Evolutionary conservation across 2,888 invertebrate genomes (phyloP).

Genomic region (Latrodectus elegans): DNA sequence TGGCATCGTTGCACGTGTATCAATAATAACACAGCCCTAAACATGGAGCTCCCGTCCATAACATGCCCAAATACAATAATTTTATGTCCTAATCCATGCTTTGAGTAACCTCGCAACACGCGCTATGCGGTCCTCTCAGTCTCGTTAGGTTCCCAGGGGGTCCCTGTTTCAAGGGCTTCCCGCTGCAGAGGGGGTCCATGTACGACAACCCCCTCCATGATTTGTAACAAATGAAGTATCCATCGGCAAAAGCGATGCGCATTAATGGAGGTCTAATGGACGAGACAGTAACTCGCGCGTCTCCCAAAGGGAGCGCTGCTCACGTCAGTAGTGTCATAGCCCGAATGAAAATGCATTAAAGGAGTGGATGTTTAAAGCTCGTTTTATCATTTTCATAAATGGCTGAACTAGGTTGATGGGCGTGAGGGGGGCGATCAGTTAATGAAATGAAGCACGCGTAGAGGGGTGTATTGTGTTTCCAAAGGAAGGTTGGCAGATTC

Average conservation of each 20-base stretch:
- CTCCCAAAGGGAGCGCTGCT: constrained; percentile 1
- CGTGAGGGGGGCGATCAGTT: constrained; percentile 11
- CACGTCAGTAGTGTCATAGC: constrained; percentile 35
- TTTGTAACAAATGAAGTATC: constrained; percentile 64
- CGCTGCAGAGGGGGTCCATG: constrained; percentile 30
- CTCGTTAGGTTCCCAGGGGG: constrained; percentile 44
- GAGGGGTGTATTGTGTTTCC: background rate
- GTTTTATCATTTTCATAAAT: constrained; percentile 65
- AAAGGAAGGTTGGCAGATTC: constrained; percentile 30
- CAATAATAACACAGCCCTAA: constrained; percentile 35
- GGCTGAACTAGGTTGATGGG: constrained; percentile 14
- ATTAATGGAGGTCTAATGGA: constrained; percentile 59
- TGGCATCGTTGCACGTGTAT: constrained; percentile 28
- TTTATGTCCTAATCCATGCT: constrained; percentile 24
- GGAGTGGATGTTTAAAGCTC: constrained; percentile 54
- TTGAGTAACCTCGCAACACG: constrained; percentile 19
- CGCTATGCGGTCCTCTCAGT: background rate
- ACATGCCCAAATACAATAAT: constrained; percentile 40
- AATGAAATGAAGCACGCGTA: constrained; percentile 34
- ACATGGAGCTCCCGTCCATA: constrained; percentile 33
- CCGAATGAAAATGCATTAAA: constrained; percentile 54
- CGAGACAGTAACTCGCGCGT: constrained; percentile 22
- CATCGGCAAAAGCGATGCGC: constrained; percentile 20
- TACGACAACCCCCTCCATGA: constrained; percentile 57
- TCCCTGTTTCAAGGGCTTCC: constrained; percentile 33